These are phyloP conservation scores for Trematomus bernacchii DNA, from an alignment of 2,797 vertebrate species.

Conservation along the genomic window DNA sequence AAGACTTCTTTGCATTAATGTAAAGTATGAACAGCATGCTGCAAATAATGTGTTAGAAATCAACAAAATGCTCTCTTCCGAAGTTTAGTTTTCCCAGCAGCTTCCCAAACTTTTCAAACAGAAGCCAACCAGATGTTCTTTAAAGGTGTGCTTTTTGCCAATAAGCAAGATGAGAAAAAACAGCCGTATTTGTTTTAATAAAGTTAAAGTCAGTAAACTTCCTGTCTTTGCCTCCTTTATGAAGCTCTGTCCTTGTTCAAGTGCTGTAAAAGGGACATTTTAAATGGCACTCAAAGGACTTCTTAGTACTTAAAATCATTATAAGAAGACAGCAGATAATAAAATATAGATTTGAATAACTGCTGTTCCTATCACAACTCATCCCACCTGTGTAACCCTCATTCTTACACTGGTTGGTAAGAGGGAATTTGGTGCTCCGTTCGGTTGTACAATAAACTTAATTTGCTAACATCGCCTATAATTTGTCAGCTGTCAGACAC, in stretches of 20 bases:
- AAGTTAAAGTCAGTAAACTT: neutral
- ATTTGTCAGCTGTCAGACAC: neutral
- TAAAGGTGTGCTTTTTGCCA: neutral
- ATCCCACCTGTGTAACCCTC: neutral
- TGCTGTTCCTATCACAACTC: neutral
- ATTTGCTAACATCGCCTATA: neutral
- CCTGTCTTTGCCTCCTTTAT: neutral
- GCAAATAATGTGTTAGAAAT: neutral
- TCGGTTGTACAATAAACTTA: neutral
- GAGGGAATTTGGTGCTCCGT: neutral
- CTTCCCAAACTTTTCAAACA: neutral
- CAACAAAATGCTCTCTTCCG: neutral
- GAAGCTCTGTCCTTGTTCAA: neutral
- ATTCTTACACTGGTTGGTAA: neutral
- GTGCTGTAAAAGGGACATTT: neutral
- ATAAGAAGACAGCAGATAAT: constrained; percentile 1
- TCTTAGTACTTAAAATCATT: constrained; percentile 1
- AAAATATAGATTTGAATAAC: constrained; percentile 4
- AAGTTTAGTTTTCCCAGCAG: neutral
- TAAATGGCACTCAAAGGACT: neutral
- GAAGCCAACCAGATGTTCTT: neutral
- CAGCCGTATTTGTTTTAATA: neutral
- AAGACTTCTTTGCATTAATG: constrained; percentile 1
- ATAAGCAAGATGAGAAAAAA: neutral
- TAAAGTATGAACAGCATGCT: neutral